Base-by-base conservation (phyloP, 30 jellyfish, hydroid and myxozoan species). In the Hydractinia symbiolongicarpus region DNA sequence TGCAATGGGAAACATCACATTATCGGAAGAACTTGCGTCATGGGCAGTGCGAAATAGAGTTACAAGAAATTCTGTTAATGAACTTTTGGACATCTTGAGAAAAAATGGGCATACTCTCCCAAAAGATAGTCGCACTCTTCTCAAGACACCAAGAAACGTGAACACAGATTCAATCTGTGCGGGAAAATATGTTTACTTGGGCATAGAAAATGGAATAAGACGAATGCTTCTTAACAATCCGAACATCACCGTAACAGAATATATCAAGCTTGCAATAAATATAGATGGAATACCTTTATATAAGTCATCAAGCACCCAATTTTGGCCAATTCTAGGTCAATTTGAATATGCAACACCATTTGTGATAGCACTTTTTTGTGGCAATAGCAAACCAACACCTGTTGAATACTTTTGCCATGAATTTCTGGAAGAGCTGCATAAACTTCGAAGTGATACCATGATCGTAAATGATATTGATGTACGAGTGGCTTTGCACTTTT, bases 291-390 rank as follows among this genome's bases (percentile, higher is more conserved):
- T 30, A 30, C 21, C 69, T 13, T n/a, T n/a, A n/a, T 69, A 21
- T 55, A 68, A 81, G 61, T 68, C 88, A 66, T 20, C 88, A 81
- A 68, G 51, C 69, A 30, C 60, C 55, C 88, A 81, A 61, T 64
- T 81, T 53, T 81, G 88, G 88, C 88, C 88, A 50, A 81, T 81
- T 17, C 87, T 81, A 11, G 30, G 86, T 30, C 40, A 68, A 20
- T 81, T 81, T 68, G 16, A 60, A 50, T 54, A 67, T 16, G 50
- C 49, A 55, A 11, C 86, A 49, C 82, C 86, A 30, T 82, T 82
- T 58, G 40, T 73, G 16, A 86, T 68, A 66, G 94, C 89, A 55
- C 55, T 85, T 7, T 77, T 13, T 71, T 85, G 67, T 85, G 94
- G 90, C 14, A 84, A 20, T 16, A 21, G 69, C n/a, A 85, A 85